Evolutionary conservation across 2,797 vertebrate species (phyloP).

Genomic region (Anabas testudineus): DNA sequence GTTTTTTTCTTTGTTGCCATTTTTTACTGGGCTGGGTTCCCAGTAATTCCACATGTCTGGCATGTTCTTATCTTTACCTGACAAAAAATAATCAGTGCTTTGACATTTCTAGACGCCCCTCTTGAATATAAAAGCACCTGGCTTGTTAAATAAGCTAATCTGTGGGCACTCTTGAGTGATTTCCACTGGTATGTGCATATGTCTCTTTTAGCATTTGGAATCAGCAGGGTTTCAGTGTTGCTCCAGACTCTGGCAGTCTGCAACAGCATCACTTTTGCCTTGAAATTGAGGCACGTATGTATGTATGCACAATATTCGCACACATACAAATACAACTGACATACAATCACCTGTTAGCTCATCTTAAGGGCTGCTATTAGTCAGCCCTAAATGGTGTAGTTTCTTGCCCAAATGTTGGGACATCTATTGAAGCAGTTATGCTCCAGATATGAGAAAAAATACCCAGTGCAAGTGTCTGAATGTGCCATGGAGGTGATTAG

Average conservation of each 20-base stretch:
- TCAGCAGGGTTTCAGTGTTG: constrained; percentile 48
- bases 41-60: constrained; percentile 69
- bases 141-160: constrained; percentile 78
- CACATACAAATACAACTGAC: constrained; percentile 52
- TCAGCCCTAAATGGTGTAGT: constrained; percentile 36
- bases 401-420: constrained; percentile 41
- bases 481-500: constrained; percentile 49
- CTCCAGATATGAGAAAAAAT: constrained; percentile 30
- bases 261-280: constrained; percentile 45
- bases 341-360: constrained; percentile 66
- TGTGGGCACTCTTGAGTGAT: constrained; percentile 54
- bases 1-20: constrained; percentile 53
- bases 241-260: constrained; percentile 74
- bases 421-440: constrained; percentile 29
- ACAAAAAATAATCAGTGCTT: constrained; percentile 38
- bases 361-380: constrained; percentile 42
- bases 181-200: constrained; percentile 41
- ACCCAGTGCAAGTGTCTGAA: constrained; percentile 41
- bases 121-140: constrained; percentile 53
- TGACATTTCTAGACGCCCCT: constrained; percentile 44
- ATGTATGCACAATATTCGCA: constrained; percentile 28
- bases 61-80: constrained; percentile 52
- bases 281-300: constrained; percentile 34
- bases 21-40: constrained; percentile 86
- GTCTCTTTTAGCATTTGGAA: constrained; percentile 41